A percentile compares a stretch with the other conserved stretches of the same genome.
These are phyloP conservation scores for Diachasma alloeum DNA, from an alignment of 1,140 invertebrate genomes.

Conservation along the genomic window DNA sequence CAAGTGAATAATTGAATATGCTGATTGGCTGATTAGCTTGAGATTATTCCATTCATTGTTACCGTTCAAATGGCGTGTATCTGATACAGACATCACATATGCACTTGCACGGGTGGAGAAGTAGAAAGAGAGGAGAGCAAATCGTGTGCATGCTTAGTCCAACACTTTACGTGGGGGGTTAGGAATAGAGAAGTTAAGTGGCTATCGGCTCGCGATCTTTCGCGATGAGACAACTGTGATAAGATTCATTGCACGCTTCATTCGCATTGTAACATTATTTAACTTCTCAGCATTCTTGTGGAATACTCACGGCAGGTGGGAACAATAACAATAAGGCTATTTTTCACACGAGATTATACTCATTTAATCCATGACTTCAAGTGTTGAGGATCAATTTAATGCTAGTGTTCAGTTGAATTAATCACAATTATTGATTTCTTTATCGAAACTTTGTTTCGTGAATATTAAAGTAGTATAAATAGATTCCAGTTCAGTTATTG, in stretches of 20 bases:
- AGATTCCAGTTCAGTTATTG: no score
- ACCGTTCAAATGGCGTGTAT: constrained; percentile 35
- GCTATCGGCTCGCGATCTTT: constrained; percentile 25
- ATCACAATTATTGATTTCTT: no score
- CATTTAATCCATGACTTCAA: constrained; percentile 9
- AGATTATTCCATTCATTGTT: constrained; percentile 39
- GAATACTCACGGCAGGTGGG: not conserved
- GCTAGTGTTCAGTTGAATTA: no score
- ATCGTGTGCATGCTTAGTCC: constrained; percentile 25
- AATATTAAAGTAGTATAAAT: no score
- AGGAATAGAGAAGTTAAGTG: constrained; percentile 32
- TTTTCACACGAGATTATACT: constrained; percentile 7
- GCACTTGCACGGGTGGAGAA: not conserved
- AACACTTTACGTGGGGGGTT: not conserved
- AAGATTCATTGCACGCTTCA: constrained; percentile 25
- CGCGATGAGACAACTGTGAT: constrained; percentile 20
- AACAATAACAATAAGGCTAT: not conserved
- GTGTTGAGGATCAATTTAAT: not conserved
- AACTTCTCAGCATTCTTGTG: not conserved
- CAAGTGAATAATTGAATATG: constrained; percentile 39
- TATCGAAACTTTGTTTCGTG: no score
- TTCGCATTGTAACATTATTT: constrained; percentile 13
- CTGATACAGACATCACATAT: constrained; percentile 27
- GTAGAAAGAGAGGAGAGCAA: constrained; percentile 16
- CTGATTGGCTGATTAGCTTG: constrained; percentile 37